Percentiles rank a stretch among this genome's conserved stretches.
Conservation (phyloP, 2,797 vertebrate genomes). For the Malacoraja senta region DNA sequence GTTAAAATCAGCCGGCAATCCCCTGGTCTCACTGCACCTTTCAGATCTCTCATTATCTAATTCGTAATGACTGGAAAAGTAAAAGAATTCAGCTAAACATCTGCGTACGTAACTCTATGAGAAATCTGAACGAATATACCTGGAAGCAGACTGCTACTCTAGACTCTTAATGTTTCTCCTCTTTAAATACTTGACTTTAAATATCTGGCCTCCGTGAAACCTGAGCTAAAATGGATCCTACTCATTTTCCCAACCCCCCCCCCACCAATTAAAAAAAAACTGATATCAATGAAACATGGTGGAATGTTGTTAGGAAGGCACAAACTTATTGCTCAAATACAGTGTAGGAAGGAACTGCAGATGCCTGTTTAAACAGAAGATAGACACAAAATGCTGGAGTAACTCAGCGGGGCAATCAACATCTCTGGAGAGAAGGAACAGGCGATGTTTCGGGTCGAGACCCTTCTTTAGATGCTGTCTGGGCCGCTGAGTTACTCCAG, state of each 20-base stretch:
- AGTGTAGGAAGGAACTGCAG: too few species aligned
- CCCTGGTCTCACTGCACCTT: conserved; percentile 88
- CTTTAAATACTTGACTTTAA: background rate
- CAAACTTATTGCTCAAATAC: too few species aligned
- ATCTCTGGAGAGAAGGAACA: too few species aligned
- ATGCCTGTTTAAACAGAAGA: too few species aligned
- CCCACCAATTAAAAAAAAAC: background rate
- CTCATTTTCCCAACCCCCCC: too few species aligned
- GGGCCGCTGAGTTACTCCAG: too few species aligned
- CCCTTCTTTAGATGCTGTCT: too few species aligned
- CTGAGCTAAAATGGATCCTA: background rate
- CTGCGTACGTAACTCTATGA: conserved; percentile 72
- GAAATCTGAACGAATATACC: conserved; percentile 15
- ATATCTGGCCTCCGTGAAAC: background rate
- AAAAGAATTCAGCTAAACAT: conserved; percentile 83
- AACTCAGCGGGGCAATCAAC: too few species aligned
- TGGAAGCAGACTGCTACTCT: background rate
- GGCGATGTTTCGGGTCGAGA: too few species aligned
- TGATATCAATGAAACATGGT: background rate
- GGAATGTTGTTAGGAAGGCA: background rate
- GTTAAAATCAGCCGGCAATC: conserved; percentile 99
- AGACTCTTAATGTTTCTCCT: background rate
- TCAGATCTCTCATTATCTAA: conserved; percentile 85
- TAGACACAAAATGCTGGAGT: too few species aligned
- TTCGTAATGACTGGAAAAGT: conserved; percentile 61